Conservation (phyloP, 2,888 invertebrate genomes). For the Folsomia candida region DNA sequence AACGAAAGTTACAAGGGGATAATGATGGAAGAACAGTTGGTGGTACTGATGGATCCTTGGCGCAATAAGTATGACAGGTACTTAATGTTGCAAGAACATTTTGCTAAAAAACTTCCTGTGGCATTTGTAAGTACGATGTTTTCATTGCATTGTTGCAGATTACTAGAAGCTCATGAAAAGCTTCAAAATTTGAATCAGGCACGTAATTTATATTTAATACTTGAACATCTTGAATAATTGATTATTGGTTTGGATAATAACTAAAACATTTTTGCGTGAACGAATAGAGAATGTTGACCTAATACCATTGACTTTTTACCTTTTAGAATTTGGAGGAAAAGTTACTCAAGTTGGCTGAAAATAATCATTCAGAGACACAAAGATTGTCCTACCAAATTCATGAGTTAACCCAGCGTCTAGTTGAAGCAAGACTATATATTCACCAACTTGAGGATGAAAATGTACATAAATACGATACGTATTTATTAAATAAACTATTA, state of each 20-base stretch:
- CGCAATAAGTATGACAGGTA: conserved; percentile 91
- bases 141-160: conserved; percentile 57
- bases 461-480: too few species aligned
- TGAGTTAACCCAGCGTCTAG: conserved; percentile 71
- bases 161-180: conserved; percentile 88
- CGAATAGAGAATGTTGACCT: too few species aligned
- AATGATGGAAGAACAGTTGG: conserved; percentile 48
- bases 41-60: conserved; percentile 61
- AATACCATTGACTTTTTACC: too few species aligned
- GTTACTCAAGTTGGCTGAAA: conserved; percentile 81
- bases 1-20: background rate
- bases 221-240: too few species aligned
- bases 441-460: conserved; percentile 81
- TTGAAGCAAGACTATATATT: conserved; percentile 79
- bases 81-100: too few species aligned
- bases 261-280: too few species aligned
- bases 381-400: conserved; percentile 42
- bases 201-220: too few species aligned
- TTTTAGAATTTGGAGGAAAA: conserved; percentile 92
- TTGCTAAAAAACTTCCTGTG: too few species aligned
- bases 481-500: too few species aligned
- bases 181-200: conserved; percentile 94
- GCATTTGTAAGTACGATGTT: too few species aligned
- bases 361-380: conserved; percentile 39
- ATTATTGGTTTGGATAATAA: too few species aligned